A percentile compares a stretch with the other conserved stretches of the same genome.
Conservation (phyloP, 2,113 vertebrate genomes). For the Psephotus haematonotus region DNA sequence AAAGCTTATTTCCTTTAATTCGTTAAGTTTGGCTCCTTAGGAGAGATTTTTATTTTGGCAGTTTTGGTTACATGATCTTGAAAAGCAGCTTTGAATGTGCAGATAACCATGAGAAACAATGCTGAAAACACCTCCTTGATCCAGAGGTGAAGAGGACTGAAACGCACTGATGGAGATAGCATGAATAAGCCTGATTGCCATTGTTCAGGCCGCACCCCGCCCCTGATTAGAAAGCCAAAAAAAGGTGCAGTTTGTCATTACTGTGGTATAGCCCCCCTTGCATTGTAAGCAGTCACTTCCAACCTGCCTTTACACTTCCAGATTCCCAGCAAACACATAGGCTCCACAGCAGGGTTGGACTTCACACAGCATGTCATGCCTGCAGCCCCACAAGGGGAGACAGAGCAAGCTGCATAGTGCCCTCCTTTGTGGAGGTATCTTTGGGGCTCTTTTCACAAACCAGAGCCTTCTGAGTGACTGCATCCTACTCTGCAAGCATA, state of each 20-base stretch:
- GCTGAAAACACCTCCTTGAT: background rate
- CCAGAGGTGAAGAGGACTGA: background rate
- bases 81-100: background rate
- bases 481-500: rapidly evolving
- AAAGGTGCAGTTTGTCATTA: background rate
- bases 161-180: rapidly evolving
- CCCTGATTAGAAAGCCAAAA: background rate
- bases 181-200: background rate
- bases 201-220: background rate
- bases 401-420: background rate
- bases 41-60: background rate
- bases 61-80: background rate
- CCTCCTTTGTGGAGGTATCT: background rate
- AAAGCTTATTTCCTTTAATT: background rate
- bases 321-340: rapidly evolving
- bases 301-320: background rate
- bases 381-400: background rate
- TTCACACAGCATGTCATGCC: rapidly evolving
- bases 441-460: background rate
- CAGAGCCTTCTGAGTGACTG: background rate
- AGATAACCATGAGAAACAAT: background rate
- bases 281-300: background rate
- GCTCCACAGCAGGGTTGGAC: background rate
- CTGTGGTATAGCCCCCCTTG: background rate
- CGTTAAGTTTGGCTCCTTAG: background rate